Evolutionary conservation across 2,888 invertebrate species (phyloP), one percentile per base, ranked within the genome.

Genomic region (Mayetiola destructor): DNA sequence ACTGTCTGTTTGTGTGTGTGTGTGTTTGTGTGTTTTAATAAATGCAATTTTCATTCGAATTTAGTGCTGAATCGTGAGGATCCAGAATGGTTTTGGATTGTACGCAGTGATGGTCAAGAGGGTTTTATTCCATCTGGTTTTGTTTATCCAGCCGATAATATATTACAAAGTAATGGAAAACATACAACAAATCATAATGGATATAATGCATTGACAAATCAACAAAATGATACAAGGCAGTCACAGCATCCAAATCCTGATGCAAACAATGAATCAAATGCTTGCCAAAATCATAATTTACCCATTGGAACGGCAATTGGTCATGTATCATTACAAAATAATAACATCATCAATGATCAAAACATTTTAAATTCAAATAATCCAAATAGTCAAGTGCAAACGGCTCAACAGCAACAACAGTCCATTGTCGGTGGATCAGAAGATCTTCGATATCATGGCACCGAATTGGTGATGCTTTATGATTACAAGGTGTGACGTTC

Each of bases 31-130:
- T 37, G n/a, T 37, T 16, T 5, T 9, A 37, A 5, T 16, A 5
- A 37, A n/a, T 37, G 37, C 16, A 48, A 40, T 23, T 35, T 30
- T 52, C 37, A 56, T 39, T 55, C 61, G 57, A 59, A 73, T 75
- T 29, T 66, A 79, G 90, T 95, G 14, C 73, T 95, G 57, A 95
- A 95, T 72, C 80, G 89, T 66, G 94, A 94, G 69, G 94, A 95
- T 73, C 87, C 90, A 0, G 93, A 94, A 71, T 95, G 95, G 95
- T 94, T 87, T 70, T 95, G 94, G 94, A 89, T 95, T 56, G 84
- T 91, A 37, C 78, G 92, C 63, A 87, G 87, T 63, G 91, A 94
- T 67, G 91, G 90, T 0, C 89, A 90, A 64, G 94, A 95, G 72
- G 95, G 95, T 1, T 95, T 95, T 70, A 93, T 95, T 56, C 95